Evolutionary conservation across 2,797 vertebrate genomes (phyloP).

Genomic region (Onychomys arenicola): DNA sequence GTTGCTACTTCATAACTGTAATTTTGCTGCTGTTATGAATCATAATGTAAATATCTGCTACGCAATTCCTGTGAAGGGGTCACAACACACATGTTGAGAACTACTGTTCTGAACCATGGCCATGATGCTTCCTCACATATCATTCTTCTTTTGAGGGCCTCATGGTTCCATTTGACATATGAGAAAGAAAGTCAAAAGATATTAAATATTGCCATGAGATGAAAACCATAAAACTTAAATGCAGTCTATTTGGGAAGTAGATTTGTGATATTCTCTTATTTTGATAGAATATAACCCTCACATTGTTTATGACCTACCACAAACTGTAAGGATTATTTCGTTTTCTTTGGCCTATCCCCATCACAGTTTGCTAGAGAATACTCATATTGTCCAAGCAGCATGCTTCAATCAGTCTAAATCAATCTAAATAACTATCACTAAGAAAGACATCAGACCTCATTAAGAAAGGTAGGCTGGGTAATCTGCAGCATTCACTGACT

Average conservation of each 20-base stretch:
- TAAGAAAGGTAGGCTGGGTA: background rate
- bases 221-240: background rate
- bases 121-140: background rate
- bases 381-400: background rate
- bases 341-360: background rate
- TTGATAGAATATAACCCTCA: background rate
- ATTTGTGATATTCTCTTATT: background rate
- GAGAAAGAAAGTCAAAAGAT: background rate
- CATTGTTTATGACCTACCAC: background rate
- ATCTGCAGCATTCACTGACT: background rate
- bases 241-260: background rate
- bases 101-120: background rate
- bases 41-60: background rate
- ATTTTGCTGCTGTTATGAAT: background rate
- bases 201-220: background rate
- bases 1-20: background rate
- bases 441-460: background rate
- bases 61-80: background rate
- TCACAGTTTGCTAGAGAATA: background rate
- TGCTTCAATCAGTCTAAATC: background rate
- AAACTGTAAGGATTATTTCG: background rate
- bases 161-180: background rate
- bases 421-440: background rate
- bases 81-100: background rate
- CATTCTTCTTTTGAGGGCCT: background rate